These are phyloP conservation scores for Gymnarchus niloticus DNA, from an alignment of 2,113 vertebrate genomes.

Conservation along the genomic window DNA sequence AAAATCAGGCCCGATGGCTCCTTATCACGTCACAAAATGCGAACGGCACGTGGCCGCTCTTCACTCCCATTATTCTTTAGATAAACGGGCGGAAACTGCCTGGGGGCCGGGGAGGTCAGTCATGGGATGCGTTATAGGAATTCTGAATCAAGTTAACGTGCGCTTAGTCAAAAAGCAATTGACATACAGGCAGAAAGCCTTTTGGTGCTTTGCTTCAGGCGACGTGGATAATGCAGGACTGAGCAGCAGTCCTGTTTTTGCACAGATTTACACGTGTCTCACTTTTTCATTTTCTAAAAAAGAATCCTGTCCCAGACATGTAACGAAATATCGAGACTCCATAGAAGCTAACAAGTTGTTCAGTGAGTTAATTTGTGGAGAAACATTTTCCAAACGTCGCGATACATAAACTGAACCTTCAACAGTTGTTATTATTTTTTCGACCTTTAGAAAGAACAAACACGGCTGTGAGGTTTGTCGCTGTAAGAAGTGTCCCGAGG, in stretches of 20 bases:
- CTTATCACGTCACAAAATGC: slow-evolving; percentile 42
- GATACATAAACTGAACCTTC: background rate
- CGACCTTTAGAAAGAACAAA: slow-evolving; percentile 76
- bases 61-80: slow-evolving; percentile 36
- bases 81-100: slow-evolving; percentile 26
- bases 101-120: background rate
- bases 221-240: background rate
- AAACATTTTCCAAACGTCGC: background rate
- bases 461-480: slow-evolving; percentile 84
- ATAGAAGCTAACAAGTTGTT: background rate
- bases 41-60: slow-evolving; percentile 36
- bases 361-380: background rate
- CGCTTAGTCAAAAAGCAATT: slow-evolving; percentile 1
- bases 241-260: background rate
- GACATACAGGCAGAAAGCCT: background rate
- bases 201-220: background rate
- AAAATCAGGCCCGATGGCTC: slow-evolving; percentile 42
- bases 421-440: background rate
- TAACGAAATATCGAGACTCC: background rate
- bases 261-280: background rate
- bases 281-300: background rate
- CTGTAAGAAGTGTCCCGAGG: slow-evolving; percentile 79
- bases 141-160: background rate
- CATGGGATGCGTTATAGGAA: background rate
- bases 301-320: background rate